These are phyloP conservation scores for Merops nubicus DNA, from an alignment of 2,113 vertebrate species.

Conservation along the genomic window DNA sequence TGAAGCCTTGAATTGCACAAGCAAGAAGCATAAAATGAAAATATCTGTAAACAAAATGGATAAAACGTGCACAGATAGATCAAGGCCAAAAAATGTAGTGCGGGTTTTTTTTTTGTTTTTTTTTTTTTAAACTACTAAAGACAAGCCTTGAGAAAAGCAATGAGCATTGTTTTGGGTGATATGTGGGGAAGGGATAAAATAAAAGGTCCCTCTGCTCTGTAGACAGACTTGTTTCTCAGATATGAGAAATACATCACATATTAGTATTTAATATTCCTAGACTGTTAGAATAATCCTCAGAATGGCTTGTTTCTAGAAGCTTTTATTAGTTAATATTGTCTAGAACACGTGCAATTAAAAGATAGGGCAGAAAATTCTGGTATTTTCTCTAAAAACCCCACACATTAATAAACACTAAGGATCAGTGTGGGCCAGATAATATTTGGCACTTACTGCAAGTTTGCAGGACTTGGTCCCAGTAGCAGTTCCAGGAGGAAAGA, in stretches of 20 bases:
- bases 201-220: background rate
- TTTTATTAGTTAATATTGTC: background rate
- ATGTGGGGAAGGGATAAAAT: background rate
- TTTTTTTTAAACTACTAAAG: background rate
- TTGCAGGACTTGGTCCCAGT: background rate
- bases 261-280: background rate
- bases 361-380: background rate
- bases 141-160: background rate
- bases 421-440: background rate
- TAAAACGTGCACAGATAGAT: background rate
- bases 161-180: background rate
- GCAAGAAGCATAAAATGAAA: background rate
- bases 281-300: background rate
- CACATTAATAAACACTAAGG: background rate
- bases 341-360: background rate
- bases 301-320: background rate
- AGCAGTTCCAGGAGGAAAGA: background rate
- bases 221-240: background rate
- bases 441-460: background rate
- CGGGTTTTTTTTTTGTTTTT: background rate
- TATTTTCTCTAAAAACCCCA: background rate
- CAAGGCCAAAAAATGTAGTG: background rate
- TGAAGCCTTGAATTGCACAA: background rate
- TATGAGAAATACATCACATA: background rate
- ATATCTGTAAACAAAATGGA: background rate